Percentiles rank a stretch among this genome's conserved stretches.
phyloP scores from a whole-genome alignment of 2,113 vertebrate genomes.

The Cynopterus brachyotis region DNA sequence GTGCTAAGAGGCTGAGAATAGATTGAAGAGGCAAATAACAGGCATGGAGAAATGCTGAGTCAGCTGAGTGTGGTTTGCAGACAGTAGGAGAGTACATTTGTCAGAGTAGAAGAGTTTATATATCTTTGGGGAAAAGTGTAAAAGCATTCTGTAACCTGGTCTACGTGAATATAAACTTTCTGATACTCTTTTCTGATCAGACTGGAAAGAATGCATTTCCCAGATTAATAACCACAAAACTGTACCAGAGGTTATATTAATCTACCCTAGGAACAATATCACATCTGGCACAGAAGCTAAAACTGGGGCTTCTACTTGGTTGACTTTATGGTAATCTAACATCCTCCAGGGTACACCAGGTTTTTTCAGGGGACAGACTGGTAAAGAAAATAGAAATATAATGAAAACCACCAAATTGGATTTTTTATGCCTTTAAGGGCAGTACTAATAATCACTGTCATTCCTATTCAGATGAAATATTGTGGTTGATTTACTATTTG shows the following conservation, averaged over 20 bases:
- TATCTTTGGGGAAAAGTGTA: not conserved
- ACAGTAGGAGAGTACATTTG: not conserved
- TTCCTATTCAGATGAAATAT: not conserved
- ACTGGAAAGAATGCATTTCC: not conserved
- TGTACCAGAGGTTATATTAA: not conserved
- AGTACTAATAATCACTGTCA: not conserved
- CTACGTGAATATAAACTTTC: not conserved
- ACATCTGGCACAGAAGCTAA: not conserved
- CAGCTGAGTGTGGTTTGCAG: not conserved
- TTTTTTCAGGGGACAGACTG: not conserved
- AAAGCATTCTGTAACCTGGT: not conserved
- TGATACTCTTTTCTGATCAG: not conserved
- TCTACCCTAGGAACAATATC: not conserved
- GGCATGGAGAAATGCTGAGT: not conserved
- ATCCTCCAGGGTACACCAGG: not conserved
- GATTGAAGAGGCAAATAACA: not conserved
- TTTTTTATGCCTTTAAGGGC: not conserved
- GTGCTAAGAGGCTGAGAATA: not conserved
- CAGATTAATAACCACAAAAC: not conserved
- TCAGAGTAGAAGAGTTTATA: not conserved
- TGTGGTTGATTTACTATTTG: not conserved
- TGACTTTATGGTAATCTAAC: not conserved
- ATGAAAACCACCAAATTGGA: not conserved
- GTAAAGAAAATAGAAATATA: not conserved
- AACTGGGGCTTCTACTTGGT: not conserved